These are phyloP conservation scores for Pseudeuparius sepicola DNA, from an alignment of 2,888 invertebrate species.

Conservation along the genomic window DNA sequence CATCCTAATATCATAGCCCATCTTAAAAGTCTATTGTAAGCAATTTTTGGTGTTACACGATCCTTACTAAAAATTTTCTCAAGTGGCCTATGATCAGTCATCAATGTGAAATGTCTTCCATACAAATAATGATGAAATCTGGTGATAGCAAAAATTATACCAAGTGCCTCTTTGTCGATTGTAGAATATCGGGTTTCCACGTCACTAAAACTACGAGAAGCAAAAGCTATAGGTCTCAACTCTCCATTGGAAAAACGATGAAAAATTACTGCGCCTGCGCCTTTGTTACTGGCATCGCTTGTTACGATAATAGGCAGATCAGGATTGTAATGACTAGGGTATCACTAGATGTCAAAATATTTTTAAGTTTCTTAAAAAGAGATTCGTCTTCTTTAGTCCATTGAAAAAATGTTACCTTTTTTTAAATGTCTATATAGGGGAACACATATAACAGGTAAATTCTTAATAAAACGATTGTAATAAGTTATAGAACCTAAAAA, in stretches of 20 bases:
- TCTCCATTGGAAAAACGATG: slow-evolving; percentile 13
- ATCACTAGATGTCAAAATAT: slow-evolving; percentile 13
- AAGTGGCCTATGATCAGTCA: slow-evolving; percentile 17
- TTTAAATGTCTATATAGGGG: slow-evolving; percentile 18
- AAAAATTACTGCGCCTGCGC: slow-evolving; percentile 15
- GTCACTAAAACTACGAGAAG: slow-evolving; percentile 15
- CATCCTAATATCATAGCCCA: slow-evolving; percentile 9
- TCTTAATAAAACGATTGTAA: slow-evolving; percentile 16
- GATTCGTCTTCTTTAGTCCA: slow-evolving; percentile 15
- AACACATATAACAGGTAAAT: slow-evolving; percentile 15
- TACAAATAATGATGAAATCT: slow-evolving; percentile 15
- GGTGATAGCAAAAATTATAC: slow-evolving; percentile 14
- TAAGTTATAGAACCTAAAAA: slow-evolving; percentile 19
- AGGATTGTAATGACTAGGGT: slow-evolving; percentile 19
- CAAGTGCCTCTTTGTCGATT: slow-evolving; percentile 20
- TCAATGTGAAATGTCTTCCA: slow-evolving; percentile 12
- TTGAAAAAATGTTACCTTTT: slow-evolving; percentile 13
- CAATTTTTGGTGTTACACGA: slow-evolving; percentile 10
- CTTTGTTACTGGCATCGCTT: slow-evolving; percentile 16
- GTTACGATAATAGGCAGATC: slow-evolving; percentile 12
- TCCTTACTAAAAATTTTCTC: slow-evolving; percentile 14
- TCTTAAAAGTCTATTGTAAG: slow-evolving; percentile 14
- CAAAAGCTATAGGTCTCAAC: slow-evolving; percentile 16
- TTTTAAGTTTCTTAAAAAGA: slow-evolving; percentile 17
- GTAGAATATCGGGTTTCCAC: slow-evolving; percentile 15